Evolutionary conservation across 2,797 vertebrate species (phyloP), one percentile per base, ranked within the genome.

Genomic region (Pangasius larnaudii): DNA sequence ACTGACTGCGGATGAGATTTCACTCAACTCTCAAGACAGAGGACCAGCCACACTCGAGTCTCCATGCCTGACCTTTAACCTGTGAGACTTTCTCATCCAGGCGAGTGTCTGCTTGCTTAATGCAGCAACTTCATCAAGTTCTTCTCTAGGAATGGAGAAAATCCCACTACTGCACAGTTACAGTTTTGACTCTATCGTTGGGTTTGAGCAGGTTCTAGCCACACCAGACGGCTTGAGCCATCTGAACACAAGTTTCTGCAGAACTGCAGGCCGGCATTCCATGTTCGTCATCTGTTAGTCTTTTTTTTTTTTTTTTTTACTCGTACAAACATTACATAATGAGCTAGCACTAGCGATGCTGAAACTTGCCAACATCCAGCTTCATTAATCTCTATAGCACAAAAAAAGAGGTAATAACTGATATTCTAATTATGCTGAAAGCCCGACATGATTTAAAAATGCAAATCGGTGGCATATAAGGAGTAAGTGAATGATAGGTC

Each of bases 281-380:
- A 33, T 11, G 16, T 83, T 65, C n/a, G 14, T 42, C 56, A 83
- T 65, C 33, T 18, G 36, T 8, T 27, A 59, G 53, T 58, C 30
- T 27, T 59, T 22, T 59, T 78, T 39, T 39, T 39, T 51, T 49
- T 51, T 13, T 46, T 42, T 42, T 36, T 36, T n/a, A n/a, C n/a
- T n/a, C n/a, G n/a, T n/a, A n/a, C n/a, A n/a, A 67, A 5, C 16
- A 65, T 30, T 67, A 82, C 13, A 84, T 51, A 85, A 86, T 86
- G 85, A 89, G 63, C 88, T 53, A 61, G 88, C 87, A 89, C 22
- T 79, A 87, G 83, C 30, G 16, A 24, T 85, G 49, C 69, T 33
- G 39, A 86, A 74, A 80, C 74, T 30, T 87, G 87, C 74, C 27
- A 16, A 51, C 13, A n/a, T 46, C 7, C 75, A 13, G n/a, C 46